A percentile compares a stretch with the other conserved stretches of the same genome.
phyloP scores from a whole-genome alignment of 2,797 vertebrate genomes.

The Siniperca scherzeri region DNA sequence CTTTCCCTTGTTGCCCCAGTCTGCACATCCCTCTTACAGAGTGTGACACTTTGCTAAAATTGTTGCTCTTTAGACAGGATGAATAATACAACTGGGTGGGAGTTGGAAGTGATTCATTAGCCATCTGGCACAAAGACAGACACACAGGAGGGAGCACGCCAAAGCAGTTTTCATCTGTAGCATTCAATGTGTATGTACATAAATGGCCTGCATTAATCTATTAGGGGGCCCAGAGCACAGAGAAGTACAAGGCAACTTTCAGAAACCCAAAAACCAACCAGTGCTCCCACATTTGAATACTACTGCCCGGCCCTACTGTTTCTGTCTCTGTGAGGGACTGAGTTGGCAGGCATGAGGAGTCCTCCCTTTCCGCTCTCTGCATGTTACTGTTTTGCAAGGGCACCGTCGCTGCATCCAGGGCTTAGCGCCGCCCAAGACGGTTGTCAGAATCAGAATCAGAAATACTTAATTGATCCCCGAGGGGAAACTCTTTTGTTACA shows the following conservation, averaged over 20 bases:
- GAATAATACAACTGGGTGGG: conserved; percentile 90
- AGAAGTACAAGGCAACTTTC: background rate
- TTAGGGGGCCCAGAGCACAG: background rate
- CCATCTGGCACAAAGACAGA: conserved; percentile 87
- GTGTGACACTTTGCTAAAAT: conserved; percentile 80
- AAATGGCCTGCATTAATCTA: conserved; percentile 8
- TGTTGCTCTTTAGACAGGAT: conserved; percentile 89
- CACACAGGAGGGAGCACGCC: conserved; percentile 58
- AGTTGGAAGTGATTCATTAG: conserved; percentile 91
- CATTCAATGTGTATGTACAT: conserved; percentile 11
- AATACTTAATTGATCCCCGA: no score
- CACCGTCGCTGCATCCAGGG: no score
- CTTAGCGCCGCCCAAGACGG: no score
- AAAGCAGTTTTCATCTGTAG: conserved; percentile 40
- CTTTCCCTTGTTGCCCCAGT: conserved; percentile 25
- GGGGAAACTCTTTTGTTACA: no score
- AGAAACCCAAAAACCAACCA: background rate
- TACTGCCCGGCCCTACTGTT: background rate
- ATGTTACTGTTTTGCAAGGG: no score
- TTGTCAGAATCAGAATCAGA: no score
- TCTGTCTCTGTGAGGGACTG: background rate
- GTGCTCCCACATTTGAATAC: background rate
- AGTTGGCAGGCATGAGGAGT: no score
- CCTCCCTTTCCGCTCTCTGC: no score
- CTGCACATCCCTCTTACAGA: conserved; percentile 44